phyloP scores from a whole-genome alignment of 2,797 vertebrate species.

The Sebastes paucispinis region DNA sequence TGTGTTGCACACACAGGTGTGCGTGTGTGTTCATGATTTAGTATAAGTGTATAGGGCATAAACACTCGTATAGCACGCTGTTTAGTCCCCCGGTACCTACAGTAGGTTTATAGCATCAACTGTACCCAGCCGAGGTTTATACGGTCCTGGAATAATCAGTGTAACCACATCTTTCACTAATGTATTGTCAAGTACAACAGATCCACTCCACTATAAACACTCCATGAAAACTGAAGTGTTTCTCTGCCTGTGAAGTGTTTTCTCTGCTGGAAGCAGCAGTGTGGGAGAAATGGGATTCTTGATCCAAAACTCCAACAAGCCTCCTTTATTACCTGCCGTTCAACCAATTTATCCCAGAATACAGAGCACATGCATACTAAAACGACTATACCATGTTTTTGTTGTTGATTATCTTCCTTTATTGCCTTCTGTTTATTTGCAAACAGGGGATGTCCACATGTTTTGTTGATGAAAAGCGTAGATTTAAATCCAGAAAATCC shows the following conservation, averaged over 20 bases:
- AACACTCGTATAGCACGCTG: neutral
- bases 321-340: neutral
- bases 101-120: neutral
- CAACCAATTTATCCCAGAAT: neutral
- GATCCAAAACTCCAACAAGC: conserved; percentile 1
- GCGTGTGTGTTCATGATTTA: neutral
- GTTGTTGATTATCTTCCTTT: neutral
- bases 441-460: neutral
- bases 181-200: conserved; percentile 13
- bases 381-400: neutral
- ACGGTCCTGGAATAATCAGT: neutral
- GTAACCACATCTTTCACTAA: neutral
- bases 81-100: neutral
- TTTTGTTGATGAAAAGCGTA: neutral
- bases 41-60: neutral
- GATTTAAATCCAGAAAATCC: neutral
- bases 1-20: neutral
- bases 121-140: neutral
- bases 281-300: conserved; percentile 1
- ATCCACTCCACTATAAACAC: conserved; percentile 11
- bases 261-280: neutral
- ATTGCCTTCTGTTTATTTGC: neutral
- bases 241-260: conserved; percentile 13
- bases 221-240: conserved; percentile 27
- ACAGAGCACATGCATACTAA: neutral